phyloP scores from a whole-genome alignment of 2,113 vertebrate species.

The Rynchops niger region DNA sequence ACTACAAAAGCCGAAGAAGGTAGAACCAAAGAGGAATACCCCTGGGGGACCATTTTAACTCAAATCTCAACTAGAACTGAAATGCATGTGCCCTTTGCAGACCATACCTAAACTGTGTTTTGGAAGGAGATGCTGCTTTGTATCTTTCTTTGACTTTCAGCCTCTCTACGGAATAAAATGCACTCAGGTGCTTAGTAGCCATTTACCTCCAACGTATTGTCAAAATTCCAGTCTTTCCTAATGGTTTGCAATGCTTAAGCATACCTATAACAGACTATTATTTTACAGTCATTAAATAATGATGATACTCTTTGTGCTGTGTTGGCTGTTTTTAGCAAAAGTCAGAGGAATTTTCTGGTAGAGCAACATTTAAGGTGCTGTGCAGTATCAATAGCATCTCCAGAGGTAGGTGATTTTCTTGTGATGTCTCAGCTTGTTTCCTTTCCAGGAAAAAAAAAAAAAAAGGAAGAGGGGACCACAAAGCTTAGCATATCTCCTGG shows the following conservation, averaged over 20 bases:
- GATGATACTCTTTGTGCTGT: slow-evolving; percentile 6
- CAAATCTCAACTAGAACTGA: not conserved
- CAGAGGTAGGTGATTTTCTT: slow-evolving; percentile 14
- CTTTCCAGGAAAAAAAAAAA: not conserved
- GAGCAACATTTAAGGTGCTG: slow-evolving; percentile 15
- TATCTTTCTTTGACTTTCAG: not conserved
- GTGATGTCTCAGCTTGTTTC: slow-evolving; percentile 5
- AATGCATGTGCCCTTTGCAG: slow-evolving; percentile 11
- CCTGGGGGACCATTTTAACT: not conserved
- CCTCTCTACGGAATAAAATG: not conserved
- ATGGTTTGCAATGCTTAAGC: not conserved
- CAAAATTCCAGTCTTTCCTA: slow-evolving; percentile 10
- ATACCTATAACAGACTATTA: not conserved
- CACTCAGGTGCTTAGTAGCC: not conserved
- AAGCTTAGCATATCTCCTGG: not conserved
- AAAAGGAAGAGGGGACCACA: not conserved
- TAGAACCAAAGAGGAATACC: not conserved
- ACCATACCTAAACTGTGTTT: slow-evolving; percentile 3
- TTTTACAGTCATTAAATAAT: slow-evolving; percentile 50
- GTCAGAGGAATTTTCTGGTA: slow-evolving; percentile 25
- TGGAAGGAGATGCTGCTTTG: not conserved
- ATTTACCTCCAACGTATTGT: not conserved
- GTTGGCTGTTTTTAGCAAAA: slow-evolving; percentile 32
- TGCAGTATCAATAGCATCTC: not conserved
- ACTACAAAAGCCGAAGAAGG: not conserved